Evolutionary conservation across 2,113 vertebrate genomes (phyloP), one percentile per base, ranked within the genome.

Genomic region (Acrocephalus kingi): DNA sequence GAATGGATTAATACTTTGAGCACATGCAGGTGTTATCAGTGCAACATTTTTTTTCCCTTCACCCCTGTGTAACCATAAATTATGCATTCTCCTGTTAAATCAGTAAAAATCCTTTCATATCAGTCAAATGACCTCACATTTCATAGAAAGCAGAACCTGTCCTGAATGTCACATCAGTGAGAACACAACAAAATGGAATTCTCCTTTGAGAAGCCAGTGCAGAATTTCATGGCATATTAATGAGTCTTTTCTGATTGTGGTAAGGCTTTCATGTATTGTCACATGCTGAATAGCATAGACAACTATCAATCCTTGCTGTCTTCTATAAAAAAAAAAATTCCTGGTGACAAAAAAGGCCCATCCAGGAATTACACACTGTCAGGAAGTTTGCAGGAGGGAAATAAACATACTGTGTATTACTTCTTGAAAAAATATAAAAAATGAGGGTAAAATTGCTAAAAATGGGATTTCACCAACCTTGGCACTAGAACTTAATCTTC

Each of bases 51-150:
- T 90, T 91, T 82, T 71, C 64, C 84, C 85, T 92, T 92, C 90
- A 95, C 10, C 11, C 11, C 41, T 45, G 21, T 20, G 39, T 25
- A 81, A 90, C 58, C 33, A 62, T 87, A 86, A 86, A 74, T 75
- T 39, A 94, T 54, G 59, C 87, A 90, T 96, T 96, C 78, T 84
- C 55, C 73, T 81, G 61, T 78, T 92, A 92, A 43, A 94, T 63
- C 68, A 81, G 76, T 81, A 84, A 86, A 74, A 95, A 81, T 68
- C 46, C 33, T 93, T 92, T 81, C 41, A 22, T 18, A 64, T 67
- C 67, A 93, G 58, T 79, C 59, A 84, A 91, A 89, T 89, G 83
- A 87, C 77, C 64, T 81, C 69, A 81, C 35, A 87, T 89, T 81
- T 82, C 45, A 77, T 9, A 78, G 76, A 84, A 87, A 87, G n/a